Conservation (phyloP, 35 echinoderm and acorn worm genomes). For the Heliocidaris erythrogramma region DNA sequence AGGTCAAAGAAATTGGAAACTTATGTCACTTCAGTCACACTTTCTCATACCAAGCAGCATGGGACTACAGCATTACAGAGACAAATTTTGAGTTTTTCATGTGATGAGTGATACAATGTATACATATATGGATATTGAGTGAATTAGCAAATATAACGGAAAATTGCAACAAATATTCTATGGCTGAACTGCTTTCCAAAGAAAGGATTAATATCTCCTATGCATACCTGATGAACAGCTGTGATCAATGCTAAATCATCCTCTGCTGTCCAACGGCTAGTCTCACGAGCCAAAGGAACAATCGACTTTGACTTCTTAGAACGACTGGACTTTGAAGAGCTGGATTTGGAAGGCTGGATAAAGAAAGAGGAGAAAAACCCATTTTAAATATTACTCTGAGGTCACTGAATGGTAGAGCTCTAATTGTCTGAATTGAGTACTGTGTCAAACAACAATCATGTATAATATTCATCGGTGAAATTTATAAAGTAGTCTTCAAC, state of each 20-base stretch:
- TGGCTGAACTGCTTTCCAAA: no score
- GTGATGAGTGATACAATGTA: no score
- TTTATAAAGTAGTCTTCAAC: neutral
- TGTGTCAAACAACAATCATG: neutral
- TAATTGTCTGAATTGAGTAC: neutral
- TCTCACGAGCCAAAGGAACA: conserved; percentile 73
- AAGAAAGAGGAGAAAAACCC: neutral
- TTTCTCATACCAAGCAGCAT: no score
- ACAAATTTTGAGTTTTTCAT: no score
- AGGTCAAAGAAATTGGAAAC: no score
- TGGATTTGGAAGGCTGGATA: conserved; percentile 61
- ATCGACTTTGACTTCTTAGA: conserved; percentile 76
- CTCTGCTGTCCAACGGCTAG: conserved; percentile 82
- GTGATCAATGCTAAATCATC: conserved; percentile 90
- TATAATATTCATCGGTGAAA: neutral
- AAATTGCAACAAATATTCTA: neutral
- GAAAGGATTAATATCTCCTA: neutral
- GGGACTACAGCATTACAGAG: no score
- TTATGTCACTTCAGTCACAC: no score
- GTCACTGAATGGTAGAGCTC: neutral
- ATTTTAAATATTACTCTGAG: neutral
- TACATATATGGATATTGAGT: no score
- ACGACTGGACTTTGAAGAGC: conserved; percentile 72
- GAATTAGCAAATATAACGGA: no score
- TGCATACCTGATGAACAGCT: conserved; percentile 93